These are phyloP conservation scores for Saguinus midas DNA, from an alignment of 2,113 vertebrate genomes.

Conservation along the genomic window DNA sequence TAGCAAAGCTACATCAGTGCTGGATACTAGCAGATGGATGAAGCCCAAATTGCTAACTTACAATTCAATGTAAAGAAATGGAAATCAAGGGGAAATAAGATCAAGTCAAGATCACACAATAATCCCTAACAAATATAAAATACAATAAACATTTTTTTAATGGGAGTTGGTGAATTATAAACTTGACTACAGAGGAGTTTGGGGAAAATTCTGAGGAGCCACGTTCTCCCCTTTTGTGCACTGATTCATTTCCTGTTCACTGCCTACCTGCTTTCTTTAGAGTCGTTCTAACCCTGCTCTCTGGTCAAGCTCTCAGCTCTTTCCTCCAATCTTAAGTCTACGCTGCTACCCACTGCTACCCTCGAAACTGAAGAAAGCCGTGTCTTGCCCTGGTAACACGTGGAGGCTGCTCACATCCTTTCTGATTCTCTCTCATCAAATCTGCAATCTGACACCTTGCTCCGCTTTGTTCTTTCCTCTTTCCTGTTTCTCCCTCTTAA, in stretches of 20 bases:
- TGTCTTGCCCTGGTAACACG: neutral
- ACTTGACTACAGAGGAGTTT: neutral
- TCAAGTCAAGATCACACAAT: neutral
- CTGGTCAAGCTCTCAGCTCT: neutral
- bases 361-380: neutral
- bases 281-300: neutral
- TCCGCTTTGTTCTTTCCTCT: neutral
- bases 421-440: neutral
- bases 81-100: neutral
- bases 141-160: neutral
- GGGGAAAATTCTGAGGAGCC: neutral
- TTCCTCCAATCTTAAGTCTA: too few species aligned
- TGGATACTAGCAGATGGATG: neutral
- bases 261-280: neutral
- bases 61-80: neutral
- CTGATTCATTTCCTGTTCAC: rapidly evolving
- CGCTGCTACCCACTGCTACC: rapidly evolving
- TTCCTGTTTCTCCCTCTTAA: neutral
- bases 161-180: neutral
- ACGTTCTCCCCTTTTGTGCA: rapidly evolving
- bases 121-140: neutral
- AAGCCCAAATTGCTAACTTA: neutral
- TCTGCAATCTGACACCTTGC: neutral
- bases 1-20: neutral
- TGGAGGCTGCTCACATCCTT: neutral